Percentiles rank a stretch among this genome's conserved stretches.
Conservation (phyloP, 2,888 invertebrate genomes). For the Cantharis nigra region DNA sequence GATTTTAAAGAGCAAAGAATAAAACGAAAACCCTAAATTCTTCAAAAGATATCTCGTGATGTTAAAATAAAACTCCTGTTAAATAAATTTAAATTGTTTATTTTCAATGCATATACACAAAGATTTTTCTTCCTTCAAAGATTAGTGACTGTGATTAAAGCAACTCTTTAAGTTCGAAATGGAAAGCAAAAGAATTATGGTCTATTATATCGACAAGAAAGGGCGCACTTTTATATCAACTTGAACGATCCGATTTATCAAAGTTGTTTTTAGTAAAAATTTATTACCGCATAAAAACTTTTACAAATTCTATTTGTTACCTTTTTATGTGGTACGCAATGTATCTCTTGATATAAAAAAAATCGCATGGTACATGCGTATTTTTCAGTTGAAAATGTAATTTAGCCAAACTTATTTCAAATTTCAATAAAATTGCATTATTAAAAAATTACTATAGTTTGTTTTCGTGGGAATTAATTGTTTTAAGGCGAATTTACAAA, state of each 20-base stretch:
- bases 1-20: background rate
- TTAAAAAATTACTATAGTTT: background rate
- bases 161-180: conserved; percentile 33
- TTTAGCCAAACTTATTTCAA: background rate
- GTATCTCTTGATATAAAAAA: background rate
- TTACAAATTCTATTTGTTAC: conserved; percentile 28
- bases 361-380: background rate
- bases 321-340: conserved; percentile 23
- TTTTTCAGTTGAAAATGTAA: background rate
- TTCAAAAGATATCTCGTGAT: background rate
- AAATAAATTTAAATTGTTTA: conserved; percentile 43
- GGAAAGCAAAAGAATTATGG: conserved; percentile 44
- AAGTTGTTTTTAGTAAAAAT: conserved; percentile 35
- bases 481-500: background rate
- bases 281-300: conserved; percentile 34
- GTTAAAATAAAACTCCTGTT: background rate
- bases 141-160: conserved; percentile 42
- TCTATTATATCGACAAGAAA: conserved; percentile 43
- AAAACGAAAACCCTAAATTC: background rate
- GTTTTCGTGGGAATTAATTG: background rate
- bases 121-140: conserved; percentile 46
- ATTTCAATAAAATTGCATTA: background rate
- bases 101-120: conserved; percentile 45
- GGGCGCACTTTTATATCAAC: conserved; percentile 36
- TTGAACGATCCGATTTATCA: conserved; percentile 31